phyloP scores from a whole-genome alignment of 2,113 vertebrate species.

The Callospermophilus lateralis region DNA sequence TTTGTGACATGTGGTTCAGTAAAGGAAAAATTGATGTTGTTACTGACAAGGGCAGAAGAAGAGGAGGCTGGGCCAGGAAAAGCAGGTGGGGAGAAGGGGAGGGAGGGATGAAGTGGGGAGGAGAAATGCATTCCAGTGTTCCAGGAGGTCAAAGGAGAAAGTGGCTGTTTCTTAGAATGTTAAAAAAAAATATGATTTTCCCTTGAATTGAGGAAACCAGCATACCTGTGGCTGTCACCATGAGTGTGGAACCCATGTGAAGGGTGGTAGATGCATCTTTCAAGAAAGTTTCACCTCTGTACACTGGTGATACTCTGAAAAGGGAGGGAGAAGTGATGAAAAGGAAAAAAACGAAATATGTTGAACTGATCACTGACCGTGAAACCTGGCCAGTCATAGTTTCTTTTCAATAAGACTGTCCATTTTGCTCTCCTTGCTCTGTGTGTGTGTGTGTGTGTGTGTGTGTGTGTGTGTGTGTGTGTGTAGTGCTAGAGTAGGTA shows the following conservation, averaged over 20 bases:
- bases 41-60: not conserved
- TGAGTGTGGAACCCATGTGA: not conserved
- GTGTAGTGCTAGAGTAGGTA: too few species aligned
- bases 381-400: not conserved
- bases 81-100: not conserved
- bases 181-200: not conserved
- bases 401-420: not conserved
- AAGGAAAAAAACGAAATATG: not conserved
- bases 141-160: not conserved
- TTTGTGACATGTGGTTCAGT: not conserved
- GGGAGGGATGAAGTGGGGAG: not conserved
- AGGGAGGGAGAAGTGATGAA: not conserved
- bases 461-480: too few species aligned
- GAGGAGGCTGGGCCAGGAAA: not conserved
- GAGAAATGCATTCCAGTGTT: not conserved
- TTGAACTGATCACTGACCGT: not conserved
- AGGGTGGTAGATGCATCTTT: not conserved
- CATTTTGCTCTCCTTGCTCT: not conserved
- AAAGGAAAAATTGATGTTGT: not conserved
- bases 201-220: not conserved
- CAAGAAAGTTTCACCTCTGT: not conserved
- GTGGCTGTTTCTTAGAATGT: not conserved
- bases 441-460: too few species aligned
- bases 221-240: not conserved
- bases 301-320: not conserved